Conservation (phyloP, 2,113 vertebrate species). For the Aldabrachelys gigantea region DNA sequence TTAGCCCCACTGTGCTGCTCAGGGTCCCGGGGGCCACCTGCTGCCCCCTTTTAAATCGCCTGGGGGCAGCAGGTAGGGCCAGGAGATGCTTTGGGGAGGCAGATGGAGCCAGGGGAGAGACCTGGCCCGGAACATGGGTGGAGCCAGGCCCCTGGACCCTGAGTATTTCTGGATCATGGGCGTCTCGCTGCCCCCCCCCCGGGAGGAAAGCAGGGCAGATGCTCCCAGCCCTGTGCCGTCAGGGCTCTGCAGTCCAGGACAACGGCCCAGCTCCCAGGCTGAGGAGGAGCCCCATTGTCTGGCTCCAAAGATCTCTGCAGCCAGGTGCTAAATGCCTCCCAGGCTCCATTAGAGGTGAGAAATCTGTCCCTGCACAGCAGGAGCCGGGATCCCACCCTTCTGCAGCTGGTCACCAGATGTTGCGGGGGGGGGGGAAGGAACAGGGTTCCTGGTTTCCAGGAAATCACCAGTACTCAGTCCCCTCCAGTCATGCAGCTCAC, state of each 20-base stretch:
- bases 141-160: no score
- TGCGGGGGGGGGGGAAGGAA: not conserved
- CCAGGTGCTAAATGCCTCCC: not conserved
- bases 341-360: not conserved
- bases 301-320: accelerated
- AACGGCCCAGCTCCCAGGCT: not conserved
- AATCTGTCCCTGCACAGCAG: not conserved
- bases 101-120: no score
- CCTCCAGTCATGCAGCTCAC: no score
- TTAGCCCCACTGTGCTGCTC: no score
- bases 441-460: not conserved
- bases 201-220: not conserved
- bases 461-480: not conserved
- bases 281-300: not conserved
- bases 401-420: slow-evolving; percentile 65
- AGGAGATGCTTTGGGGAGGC: no score
- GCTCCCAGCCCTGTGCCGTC: not conserved
- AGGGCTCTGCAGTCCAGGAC: not conserved
- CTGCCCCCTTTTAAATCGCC: no score
- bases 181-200: not conserved
- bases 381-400: not conserved
- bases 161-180: no score
- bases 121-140: no score
- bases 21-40: no score
- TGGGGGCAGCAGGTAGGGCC: no score